phyloP scores from a whole-genome alignment of 2,797 vertebrate species.

The Novumbra hubbsi region DNA sequence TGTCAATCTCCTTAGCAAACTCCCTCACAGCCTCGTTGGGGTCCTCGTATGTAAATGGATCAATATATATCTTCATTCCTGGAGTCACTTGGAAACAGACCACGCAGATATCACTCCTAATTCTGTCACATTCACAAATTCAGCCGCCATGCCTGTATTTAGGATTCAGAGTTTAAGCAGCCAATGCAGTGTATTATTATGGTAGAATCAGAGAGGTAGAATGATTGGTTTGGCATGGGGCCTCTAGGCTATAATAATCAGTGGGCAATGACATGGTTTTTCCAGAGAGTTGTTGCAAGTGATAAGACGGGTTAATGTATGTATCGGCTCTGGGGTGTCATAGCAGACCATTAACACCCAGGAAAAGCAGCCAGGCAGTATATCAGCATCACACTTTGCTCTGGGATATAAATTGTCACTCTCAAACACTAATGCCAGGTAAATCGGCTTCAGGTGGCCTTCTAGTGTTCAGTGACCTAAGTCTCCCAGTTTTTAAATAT shows the following conservation, averaged over 20 bases:
- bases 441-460: conserved; percentile 78
- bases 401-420: conserved; percentile 71
- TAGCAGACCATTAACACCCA: conserved; percentile 57
- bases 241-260: conserved; percentile 36
- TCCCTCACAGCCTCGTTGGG: conserved; percentile 97
- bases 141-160: not conserved
- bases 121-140: conserved; percentile 15
- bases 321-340: conserved; percentile 59
- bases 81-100: conserved; percentile 88
- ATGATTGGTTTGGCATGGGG: conserved; percentile 31
- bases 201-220: conserved; percentile 28
- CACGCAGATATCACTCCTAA: not conserved
- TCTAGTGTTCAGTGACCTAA: conserved; percentile 72
- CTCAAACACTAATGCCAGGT: conserved; percentile 71
- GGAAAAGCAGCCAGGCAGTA: conserved; percentile 47
- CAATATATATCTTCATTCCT: conserved; percentile 99
- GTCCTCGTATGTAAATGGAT: conserved; percentile 98
- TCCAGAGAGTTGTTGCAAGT: conserved; percentile 26
- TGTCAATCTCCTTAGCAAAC: conserved; percentile 99
- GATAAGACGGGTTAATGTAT: conserved; percentile 55
- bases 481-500: conserved; percentile 72
- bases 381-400: conserved; percentile 60
- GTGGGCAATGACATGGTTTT: conserved; percentile 44
- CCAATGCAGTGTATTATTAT: conserved; percentile 34
- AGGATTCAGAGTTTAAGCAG: conserved; percentile 9